Base-by-base conservation (phyloP, 2,797 vertebrate genomes). In the Esox lucius region DNA sequence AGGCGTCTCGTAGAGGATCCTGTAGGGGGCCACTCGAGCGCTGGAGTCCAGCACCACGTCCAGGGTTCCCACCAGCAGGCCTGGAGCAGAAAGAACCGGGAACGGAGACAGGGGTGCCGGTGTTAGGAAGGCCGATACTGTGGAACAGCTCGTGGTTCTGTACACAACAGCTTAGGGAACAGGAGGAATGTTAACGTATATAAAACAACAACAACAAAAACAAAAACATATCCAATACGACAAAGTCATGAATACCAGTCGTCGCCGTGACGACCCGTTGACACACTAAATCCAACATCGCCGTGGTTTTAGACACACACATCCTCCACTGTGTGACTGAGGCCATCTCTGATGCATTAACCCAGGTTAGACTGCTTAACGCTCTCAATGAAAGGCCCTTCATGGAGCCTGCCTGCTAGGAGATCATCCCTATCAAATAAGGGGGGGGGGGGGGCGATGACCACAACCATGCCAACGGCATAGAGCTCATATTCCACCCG, bases 11-110 rank as follows among this genome's bases (percentile, higher is more conserved):
- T 99, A 99, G 39, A 99, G 95, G 85, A 99, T 99, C 83, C 98
- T 93, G 84, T 98, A 99, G 0, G 98, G 98, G 56, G 96, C 97
- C 64, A 97, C 95, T 11, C 98, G 96, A 76, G 98, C 98, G 33
- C 96, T 99, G 61, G 98, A 99, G 91, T 99, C 98, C 92, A 99
- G 75, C 68, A 99, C 96, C 0, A 99, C 98, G 72, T 99, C 98
- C 65, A 99, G 93, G 70, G 98, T 99, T 53, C 98, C 98, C 72
- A 99, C 98, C 74, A 99, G 93, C 83, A 99, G 92, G 85, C 97
- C 98, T 99, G 86, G 0, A 31, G 56, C 46, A 70, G 81, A 0
- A 82, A 85, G 35, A 85, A 3, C 0, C 46, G 31, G 80, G 64
- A 78, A 77, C 42, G 3, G 42, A 46, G 42, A 46, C 42, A 46